These are phyloP conservation scores for Neria commutata DNA, from an alignment of 2,888 invertebrate genomes.

Conservation along the genomic window DNA sequence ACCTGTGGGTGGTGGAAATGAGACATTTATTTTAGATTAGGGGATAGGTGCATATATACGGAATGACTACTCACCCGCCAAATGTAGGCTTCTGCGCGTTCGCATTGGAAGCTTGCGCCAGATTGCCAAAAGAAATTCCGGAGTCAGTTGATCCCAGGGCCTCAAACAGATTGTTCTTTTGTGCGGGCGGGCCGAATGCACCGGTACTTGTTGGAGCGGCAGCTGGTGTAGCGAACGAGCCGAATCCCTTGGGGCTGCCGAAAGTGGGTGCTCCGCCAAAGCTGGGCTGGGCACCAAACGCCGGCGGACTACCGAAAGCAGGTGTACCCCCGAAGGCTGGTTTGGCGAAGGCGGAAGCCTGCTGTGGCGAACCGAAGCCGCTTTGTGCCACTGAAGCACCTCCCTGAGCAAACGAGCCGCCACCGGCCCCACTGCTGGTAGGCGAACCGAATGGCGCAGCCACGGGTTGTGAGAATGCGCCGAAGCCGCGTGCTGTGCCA, in stretches of 20 bases:
- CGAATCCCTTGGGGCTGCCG: conserved; percentile 55
- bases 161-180: conserved; percentile 57
- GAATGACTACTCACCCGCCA: conserved; percentile 52
- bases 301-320: conserved; percentile 52
- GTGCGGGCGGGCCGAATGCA: conserved; percentile 43
- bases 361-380: conserved; percentile 55
- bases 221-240: conserved; percentile 44
- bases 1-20: conserved; percentile 11
- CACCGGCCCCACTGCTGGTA: conserved; percentile 30
- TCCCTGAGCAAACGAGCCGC: conserved; percentile 44
- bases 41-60: neutral
- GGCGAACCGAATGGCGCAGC: conserved; percentile 41
- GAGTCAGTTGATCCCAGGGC: conserved; percentile 56
- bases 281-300: conserved; percentile 57
- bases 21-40: neutral
- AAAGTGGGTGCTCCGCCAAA: conserved; percentile 58
- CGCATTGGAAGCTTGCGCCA: conserved; percentile 54
- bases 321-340: conserved; percentile 58
- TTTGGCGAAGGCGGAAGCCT: conserved; percentile 52
- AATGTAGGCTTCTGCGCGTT: conserved; percentile 56
- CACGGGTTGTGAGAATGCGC: conserved; percentile 43
- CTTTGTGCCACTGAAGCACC: conserved; percentile 51
- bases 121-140: conserved; percentile 58
- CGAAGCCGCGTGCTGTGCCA: conserved; percentile 35
- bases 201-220: conserved; percentile 34